Base-by-base conservation (phyloP, 2,113 vertebrate genomes). In the Ameiurus melas region DNA sequence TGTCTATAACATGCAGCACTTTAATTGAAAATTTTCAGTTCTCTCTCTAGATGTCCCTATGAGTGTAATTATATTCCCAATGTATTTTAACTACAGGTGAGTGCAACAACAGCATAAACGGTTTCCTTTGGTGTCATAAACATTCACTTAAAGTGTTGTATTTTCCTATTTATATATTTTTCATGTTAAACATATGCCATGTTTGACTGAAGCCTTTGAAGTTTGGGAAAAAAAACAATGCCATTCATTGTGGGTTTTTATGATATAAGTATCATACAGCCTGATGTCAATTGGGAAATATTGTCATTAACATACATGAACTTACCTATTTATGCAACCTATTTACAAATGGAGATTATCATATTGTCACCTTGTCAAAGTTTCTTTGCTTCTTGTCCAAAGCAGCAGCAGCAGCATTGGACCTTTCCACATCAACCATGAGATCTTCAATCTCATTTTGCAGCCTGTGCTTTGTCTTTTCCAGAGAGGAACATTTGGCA, bases 401-500 rank as follows among this genome's bases (percentile, higher is more conserved):
- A 84, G 93, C 92, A 0, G 96, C 96, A 0, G 96, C 96, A 0
- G 96, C 96, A 0, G 95, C 95, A 0, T 96, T 97, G 0, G 96
- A 96, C 6, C 96, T 90, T 89, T 97, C 96, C 86, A 97, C 92
- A 0, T 97, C 97, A 2, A 96, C 96, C 96, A 96, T 96, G 1
- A 97, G 94, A 91, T 97, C 97, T 92, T 97, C 96, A 0, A 97
- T 96, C 92, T 97, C 97, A 0, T 95, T 96, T 91, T 97, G 96
- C 62, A 97, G 92, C 17, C 96, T 94, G 93, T 97, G 96, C 86
- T 97, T 97, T 83, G 96, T 96, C 92, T 97, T 97, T 92, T 97
- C 96, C 90, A 97, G 87, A 0, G 96, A 97, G 0, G 96, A 97
- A 83, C 96, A 96, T 86, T 97, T 97, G 91, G 96, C 96, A 0